Conservation (phyloP, 2,113 vertebrate species). For the Forbesichthys papilliferus region DNA sequence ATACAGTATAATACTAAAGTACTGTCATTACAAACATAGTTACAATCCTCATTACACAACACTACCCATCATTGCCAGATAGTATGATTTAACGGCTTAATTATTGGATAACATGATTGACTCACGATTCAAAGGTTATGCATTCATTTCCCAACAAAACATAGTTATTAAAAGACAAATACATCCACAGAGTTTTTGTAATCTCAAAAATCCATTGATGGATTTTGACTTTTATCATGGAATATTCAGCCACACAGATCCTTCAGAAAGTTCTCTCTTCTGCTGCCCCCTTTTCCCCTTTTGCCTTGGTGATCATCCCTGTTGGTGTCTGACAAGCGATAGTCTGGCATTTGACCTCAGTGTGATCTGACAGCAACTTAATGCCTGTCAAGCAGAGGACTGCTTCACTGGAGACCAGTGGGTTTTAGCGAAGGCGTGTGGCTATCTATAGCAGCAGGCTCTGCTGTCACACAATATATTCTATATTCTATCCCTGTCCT, state of each 20-base stretch:
- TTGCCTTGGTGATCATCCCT: constrained; percentile 36
- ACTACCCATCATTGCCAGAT: too few species aligned
- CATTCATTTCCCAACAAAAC: background rate
- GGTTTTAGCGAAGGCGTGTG: constrained; percentile 1
- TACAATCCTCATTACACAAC: too few species aligned
- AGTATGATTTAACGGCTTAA: too few species aligned
- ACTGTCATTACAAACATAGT: too few species aligned
- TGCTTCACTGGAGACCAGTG: constrained; percentile 15
- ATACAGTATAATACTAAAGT: too few species aligned
- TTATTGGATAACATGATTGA: too few species aligned
- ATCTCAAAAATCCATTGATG: background rate
- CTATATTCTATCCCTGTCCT: constrained; percentile 23
- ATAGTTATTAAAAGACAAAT: background rate
- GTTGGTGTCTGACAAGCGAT: constrained; percentile 44
- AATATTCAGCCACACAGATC: constrained; percentile 27
- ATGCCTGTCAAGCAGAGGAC: constrained; percentile 29
- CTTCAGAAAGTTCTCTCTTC: constrained; percentile 27
- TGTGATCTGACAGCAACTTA: constrained; percentile 56
- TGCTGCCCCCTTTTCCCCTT: constrained; percentile 11
- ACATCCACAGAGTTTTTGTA: background rate
- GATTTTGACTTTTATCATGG: constrained; percentile 19
- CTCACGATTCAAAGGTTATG: background rate
- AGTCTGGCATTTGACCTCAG: constrained; percentile 55
- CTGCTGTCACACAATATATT: constrained; percentile 33
- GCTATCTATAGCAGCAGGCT: constrained; percentile 52